Evolutionary conservation across 1,140 invertebrate genomes (phyloP), one percentile per base, ranked within the genome.

Genomic region (Drosophila prosaltans): DNA sequence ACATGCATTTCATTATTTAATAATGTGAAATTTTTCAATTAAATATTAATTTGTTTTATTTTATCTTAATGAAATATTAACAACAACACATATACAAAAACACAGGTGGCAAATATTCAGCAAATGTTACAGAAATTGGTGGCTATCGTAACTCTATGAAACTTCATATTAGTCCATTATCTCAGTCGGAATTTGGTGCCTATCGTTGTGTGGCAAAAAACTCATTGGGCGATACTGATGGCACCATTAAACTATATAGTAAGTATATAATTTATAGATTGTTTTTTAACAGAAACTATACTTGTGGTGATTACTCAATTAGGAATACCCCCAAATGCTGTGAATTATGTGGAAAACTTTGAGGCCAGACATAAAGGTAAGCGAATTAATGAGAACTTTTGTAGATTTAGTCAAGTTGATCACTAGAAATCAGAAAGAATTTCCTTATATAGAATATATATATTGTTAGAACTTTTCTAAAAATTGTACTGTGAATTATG

Each of bases 151-250:
- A 96, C 62, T 94, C 95, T 60, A 96, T 97, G 94, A 95, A 95
- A 77, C 93, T 97, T 9, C 96, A 95, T 24, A 96, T 97, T 82
- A 94, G 94, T 85, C 94, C 94, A 41, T 94, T 97, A 21, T 94
- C 93, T 0, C 88, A 92, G 62, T 91, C 93, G 2, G 96, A 97
- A 92, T 97, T 95, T 84, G 96, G 96, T 32, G 94, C 95, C 6
- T 97, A 97, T 89, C 95, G 96, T 88, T 98, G 98, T 92, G 95
- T 98, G 65, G 97, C 97, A 4, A 97, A 97, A 90, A 98, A 98
- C 92, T 96, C 96, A 3, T 93, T 98, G 7, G 97, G 97, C 8
- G 96, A 96, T 80, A 97, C 97, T 8, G 96, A 97, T 92, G 97
- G 97, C 73, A 96, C 95, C 41, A 98, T 98, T 79, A 96, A 96